Base-by-base conservation (phyloP, 2,888 invertebrate species). In the Drosophila austrosaltans region DNA sequence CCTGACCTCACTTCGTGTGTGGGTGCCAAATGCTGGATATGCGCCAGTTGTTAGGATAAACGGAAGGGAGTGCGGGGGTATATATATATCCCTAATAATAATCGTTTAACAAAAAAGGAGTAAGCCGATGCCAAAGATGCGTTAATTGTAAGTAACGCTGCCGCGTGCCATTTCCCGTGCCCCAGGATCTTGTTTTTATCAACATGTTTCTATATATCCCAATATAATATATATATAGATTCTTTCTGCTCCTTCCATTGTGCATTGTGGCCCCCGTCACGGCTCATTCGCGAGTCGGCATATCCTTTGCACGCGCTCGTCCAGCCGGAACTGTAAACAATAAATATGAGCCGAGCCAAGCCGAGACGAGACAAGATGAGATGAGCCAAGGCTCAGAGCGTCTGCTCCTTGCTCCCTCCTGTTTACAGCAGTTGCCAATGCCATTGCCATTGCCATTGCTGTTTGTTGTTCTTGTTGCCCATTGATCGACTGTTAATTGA, bases 291-390 rank as follows among this genome's bases (percentile, higher is more conserved):
- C 48, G 48, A 53, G 54, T 61, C 59, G 60, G 66, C 44, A 54
- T 69, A 63, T 66, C 69, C 69, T 56, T 48, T 67, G 58, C 62
- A 39, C 75, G 74, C 76, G 78, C 77, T 84, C 90, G 89, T 86
- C 85, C 89, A 90, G 78, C 90, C 90, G 90, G 87, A 90, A 91
- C 91, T 89, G 88, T 89, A 89, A 91, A 91, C 90, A 91, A 91
- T 91, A 91, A 90, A 90, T 89, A 30, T 28, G 25, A 20, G 48
- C 59, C 8, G 54, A 62, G 36, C 36, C 36, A 48, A 48, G 44
- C 44, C 44, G 10, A 39, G 39, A 12, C 39, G 40, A 40, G 48
- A 36, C 7, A 8, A 48, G 25, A 48, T 48, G 48, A 48, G 48
- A 48, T 39, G 53, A 63, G 44, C 44, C 40, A 53, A 58, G 58